Evolutionary conservation across 2,888 invertebrate genomes (phyloP), one percentile per base, ranked within the genome.

Genomic region (Neoaliturus tenellus): DNA sequence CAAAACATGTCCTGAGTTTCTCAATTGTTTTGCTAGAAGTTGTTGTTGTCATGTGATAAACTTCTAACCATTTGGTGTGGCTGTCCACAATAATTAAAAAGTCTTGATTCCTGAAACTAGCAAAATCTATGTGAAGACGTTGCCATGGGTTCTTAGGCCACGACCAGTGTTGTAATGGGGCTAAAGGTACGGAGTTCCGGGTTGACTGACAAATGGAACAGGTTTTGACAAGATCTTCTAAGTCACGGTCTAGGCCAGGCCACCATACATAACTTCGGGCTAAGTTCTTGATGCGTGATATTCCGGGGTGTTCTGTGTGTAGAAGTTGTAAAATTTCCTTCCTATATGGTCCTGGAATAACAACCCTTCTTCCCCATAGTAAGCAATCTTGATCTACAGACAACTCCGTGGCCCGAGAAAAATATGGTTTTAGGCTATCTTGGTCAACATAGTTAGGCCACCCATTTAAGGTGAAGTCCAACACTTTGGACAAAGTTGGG

Each of bases 181-280:
- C 62, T 39, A 86, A 83, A 20, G 82, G 80, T 12, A 80, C 75
- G 1, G 85, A 14, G 35, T 75, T 67, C 20, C 82, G 83, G 3
- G 88, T 87, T 14, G 87, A 31, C 35, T 86, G 83, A 44, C 85
- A 85, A 33, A 58, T 78, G 23, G 41, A 67, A 78, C 85, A 85
- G 20, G n/a, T 35, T 44, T 85, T 80, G n/a, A 85, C 81, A 69
- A 35, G 67, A 28, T 82, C 31, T 82, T 82, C 44, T 17, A 82
- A 17, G 12, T 67, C 82, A 20, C 48, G 25, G 35, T 82, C 82
- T 33, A 82, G 17, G 39, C 28, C 12, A 1, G 82, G 82, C 82
- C 82, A 82, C 73, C 82, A 82, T 12, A 81, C 71, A 71, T 82
- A 82, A 31, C 81, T 81, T 20, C 44, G 39, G 20, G 81, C 67